Conservation (phyloP, 2,797 vertebrate species). For the Gymnothorax reevesii region DNA sequence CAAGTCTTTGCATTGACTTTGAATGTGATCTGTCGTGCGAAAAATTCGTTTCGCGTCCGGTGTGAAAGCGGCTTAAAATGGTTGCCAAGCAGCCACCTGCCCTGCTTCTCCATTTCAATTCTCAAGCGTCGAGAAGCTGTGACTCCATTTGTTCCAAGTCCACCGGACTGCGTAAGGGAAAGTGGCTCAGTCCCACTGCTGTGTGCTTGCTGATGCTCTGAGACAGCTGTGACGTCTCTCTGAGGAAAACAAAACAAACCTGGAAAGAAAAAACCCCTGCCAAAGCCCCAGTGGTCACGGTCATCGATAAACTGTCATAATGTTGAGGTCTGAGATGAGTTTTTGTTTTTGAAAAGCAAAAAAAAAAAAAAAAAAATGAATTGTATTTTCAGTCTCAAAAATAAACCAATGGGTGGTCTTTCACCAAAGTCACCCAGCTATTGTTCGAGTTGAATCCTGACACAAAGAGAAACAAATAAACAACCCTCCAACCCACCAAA, state of each 20-base stretch:
- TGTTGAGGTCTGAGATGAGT: constrained; percentile 16
- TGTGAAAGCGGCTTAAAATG: neutral
- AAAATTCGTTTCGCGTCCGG: too few relatives aligned
- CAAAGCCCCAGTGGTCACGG: constrained; percentile 6
- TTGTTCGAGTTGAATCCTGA: constrained; percentile 16
- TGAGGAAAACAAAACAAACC: constrained; percentile 13
- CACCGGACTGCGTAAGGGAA: neutral
- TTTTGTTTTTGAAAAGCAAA: neutral
- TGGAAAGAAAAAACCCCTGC: neutral
- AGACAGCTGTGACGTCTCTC: constrained; percentile 4
- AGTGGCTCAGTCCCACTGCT: neutral
- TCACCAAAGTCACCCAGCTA: neutral
- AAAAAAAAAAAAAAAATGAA: constrained; percentile 2
- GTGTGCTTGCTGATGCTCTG: constrained; percentile 2
- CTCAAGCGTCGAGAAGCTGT: neutral
- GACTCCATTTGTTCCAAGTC: neutral
- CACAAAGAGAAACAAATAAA: constrained; percentile 8
- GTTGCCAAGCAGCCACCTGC: neutral
- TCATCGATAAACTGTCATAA: constrained; percentile 5
- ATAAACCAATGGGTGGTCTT: constrained; percentile 12
- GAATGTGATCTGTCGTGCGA: too few relatives aligned
- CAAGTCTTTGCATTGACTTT: too few relatives aligned
- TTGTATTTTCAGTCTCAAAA: constrained; percentile 22
- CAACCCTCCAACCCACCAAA: too few relatives aligned
- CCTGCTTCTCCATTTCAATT: neutral